A percentile compares a stretch with the other conserved stretches of the same genome.
Conservation (phyloP, 1,140 invertebrate species). For the honey bee (Apis mellifera) region Amel_HAv3.1 CM009940.2:2498001-2498500, state of each 20-base stretch:
- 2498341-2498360: not conserved
- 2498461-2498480: too few relatives aligned
- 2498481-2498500: too few relatives aligned
- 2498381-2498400: too few relatives aligned
- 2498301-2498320: too few relatives aligned
- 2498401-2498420: too few relatives aligned
- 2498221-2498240: conserved; percentile 26
- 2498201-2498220: conserved; percentile 42
- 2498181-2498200: not conserved
- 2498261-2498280: too few relatives aligned
- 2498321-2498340: too few relatives aligned
- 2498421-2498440: too few relatives aligned
- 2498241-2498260: not conserved
- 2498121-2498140: conserved; percentile 43
- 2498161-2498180: not conserved
- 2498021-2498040: conserved; percentile 16
- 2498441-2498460: too few relatives aligned
- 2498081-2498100: conserved; percentile 56
- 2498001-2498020: conserved; percentile 47
- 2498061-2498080: conserved; percentile 48
- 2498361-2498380: too few relatives aligned
- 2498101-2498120: conserved; percentile 14
- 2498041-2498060: conserved; percentile 33
- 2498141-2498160: conserved; percentile 35
- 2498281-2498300: too few relatives aligned